Conservation (phyloP, 35 echinoderm and acorn worm species). For the Ptychodera flava region DNA sequence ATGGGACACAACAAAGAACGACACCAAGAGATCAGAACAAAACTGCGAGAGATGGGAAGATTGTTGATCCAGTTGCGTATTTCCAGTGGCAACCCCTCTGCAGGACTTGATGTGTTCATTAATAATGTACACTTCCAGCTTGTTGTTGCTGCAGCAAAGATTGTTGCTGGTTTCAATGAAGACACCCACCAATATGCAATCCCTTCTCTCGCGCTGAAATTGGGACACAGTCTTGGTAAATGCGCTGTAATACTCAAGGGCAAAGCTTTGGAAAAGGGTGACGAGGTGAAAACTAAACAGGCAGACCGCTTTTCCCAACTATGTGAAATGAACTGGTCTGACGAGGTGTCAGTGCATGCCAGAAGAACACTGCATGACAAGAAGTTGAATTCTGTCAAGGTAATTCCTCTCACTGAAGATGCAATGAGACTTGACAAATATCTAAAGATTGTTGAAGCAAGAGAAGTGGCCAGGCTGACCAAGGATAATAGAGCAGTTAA, state of each 20-base stretch:
- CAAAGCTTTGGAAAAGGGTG: conserved; percentile 22
- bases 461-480: conserved; percentile 18
- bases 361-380: conserved; percentile 49
- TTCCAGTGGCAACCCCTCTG: conserved; percentile 12
- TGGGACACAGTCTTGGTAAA: conserved; percentile 35
- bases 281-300: conserved; percentile 30
- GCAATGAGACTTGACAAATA: conserved; percentile 14
- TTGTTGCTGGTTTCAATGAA: conserved; percentile 32
- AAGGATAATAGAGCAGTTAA: background rate
- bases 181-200: conserved; percentile 24
- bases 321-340: conserved; percentile 46
- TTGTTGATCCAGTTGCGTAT: conserved; percentile 47
- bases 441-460: conserved; percentile 19
- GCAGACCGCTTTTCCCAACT: conserved; percentile 30
- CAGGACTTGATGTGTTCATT: conserved; percentile 45
- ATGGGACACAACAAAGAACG: conserved; percentile 43
- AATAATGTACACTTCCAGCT: conserved; percentile 30
- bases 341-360: conserved; percentile 40
- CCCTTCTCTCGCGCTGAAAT: conserved; percentile 54
- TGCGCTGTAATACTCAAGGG: conserved; percentile 43
- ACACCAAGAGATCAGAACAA: conserved; percentile 35
- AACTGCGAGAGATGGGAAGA: conserved; percentile 50
- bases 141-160: conserved; percentile 34
- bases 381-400: conserved; percentile 50
- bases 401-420: conserved; percentile 61